phyloP scores from a whole-genome alignment of 2,797 vertebrate species.

The Sternarchorhynchus goeldii region DNA sequence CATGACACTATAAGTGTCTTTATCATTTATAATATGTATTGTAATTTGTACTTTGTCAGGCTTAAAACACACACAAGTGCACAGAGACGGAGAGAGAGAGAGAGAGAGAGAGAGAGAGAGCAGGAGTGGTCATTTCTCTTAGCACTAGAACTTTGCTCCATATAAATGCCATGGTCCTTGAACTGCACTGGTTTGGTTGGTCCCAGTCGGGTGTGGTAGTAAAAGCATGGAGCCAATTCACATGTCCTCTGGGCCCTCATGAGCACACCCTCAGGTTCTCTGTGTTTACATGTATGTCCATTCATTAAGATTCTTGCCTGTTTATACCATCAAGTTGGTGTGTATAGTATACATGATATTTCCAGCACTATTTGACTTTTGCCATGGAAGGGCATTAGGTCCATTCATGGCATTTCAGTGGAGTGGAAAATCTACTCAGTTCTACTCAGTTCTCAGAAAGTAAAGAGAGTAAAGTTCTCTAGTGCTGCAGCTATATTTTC shows the following conservation, averaged over 20 bases:
- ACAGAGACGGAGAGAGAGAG: neutral
- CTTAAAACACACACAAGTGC: neutral
- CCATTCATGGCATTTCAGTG: slow-evolving; percentile 40
- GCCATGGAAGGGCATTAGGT: slow-evolving; percentile 24
- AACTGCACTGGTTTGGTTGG: slow-evolving; percentile 45
- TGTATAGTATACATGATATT: slow-evolving; percentile 58
- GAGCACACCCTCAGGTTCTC: slow-evolving; percentile 41
- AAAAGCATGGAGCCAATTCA: slow-evolving; percentile 41
- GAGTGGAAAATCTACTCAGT: slow-evolving; percentile 41
- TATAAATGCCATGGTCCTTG: slow-evolving; percentile 47
- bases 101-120: neutral
- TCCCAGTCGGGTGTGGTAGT: slow-evolving; percentile 37
- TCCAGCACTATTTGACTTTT: slow-evolving; percentile 37
- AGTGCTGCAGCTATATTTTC: slow-evolving; percentile 8
- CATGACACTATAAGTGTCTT: slow-evolving; percentile 5
- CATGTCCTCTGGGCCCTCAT: slow-evolving; percentile 53
- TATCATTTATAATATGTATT: neutral
- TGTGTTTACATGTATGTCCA: slow-evolving; percentile 61
- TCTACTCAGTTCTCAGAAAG: slow-evolving; percentile 37
- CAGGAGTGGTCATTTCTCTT: neutral
- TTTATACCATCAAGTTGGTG: slow-evolving; percentile 47
- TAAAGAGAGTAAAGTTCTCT: slow-evolving; percentile 24
- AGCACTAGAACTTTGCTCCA: slow-evolving; percentile 27
- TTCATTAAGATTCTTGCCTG: slow-evolving; percentile 40
- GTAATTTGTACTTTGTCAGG: slow-evolving; percentile 7